Base-by-base conservation (phyloP, 2,797 vertebrate species). In the Oreonectes daqikongensis region DNA sequence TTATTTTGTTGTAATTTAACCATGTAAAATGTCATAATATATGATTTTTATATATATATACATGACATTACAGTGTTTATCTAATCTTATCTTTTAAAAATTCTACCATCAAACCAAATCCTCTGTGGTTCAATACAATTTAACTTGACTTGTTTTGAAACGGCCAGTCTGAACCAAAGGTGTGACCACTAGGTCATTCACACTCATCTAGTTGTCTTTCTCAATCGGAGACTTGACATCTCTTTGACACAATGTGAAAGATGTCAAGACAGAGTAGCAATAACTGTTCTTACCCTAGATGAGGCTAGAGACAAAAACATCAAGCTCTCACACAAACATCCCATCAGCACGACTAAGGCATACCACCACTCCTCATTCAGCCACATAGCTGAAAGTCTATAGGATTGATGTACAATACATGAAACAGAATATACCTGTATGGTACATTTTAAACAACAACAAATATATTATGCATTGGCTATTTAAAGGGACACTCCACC, bases 361-460 rank as follows among this genome's bases (percentile, higher is more conserved):
- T 4, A 2, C 28, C 3, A 55, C 11, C 1, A 24, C n/a, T n/a
- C n/a, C n/a, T n/a, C 53, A 28, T 66, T 32, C 40, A 57, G 24
- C n/a, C 26, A 30, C n/a, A 57, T 35, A 35, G 32, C 32, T 2
- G 57, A 75, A 75, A 67, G 40, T 40, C 40, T 17, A 46, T 59
- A 35, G 14, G n/a, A 59, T 60, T 68, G 38, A 15, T 4, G 6
- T 60, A 20, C 9, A 35, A 68, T 40, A 57, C 52, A 59, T 59
- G 59, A 60, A 68, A 59, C 40, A 35, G 5, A 38, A 65, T n/a
- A n/a, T n/a, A n/a, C 72, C 64, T 59, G 64, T 18, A 38, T n/a
- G 46, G 20, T 57, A 68, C 38, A 38, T 57, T n/a, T 12, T 4
- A 26, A 38, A 46, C 72, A 75, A 57, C 42, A 52, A 68, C 30